Base-by-base conservation (phyloP, 2,113 vertebrate species). In the Oreochromis spilurus region DNA sequence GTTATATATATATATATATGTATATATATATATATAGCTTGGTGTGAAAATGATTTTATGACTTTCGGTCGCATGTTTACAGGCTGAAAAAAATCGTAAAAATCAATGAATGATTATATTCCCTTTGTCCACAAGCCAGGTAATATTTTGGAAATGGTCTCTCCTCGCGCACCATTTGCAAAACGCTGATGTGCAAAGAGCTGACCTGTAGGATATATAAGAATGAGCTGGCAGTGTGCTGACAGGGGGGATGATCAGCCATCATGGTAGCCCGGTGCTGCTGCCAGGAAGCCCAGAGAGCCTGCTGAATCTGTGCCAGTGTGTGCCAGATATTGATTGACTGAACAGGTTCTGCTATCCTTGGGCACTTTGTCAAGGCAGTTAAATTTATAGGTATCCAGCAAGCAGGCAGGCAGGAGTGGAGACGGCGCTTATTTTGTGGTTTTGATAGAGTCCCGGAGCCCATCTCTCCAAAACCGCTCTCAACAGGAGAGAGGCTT, bases 361-460 rank as follows among this genome's bases (percentile, higher is more conserved):
- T 93, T 85, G 84, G 93, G 90, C 89, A 93, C 95, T 95, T 94
- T 94, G 92, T 95, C 94, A 94, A 91, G 91, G 92, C 89, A 86
- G 93, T 95, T 94, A 90, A 94, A 94, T 95, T 93, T 94, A 95
- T 93, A 94, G 94, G 91, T 93, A 93, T 94, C 93, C 92, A 91
- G 92, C 88, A 84, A 91, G 87, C 84, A 89, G 89, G 88, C 91
- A 87, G 88, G 86, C 90, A 90, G 88, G 70, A 89, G 89, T 88
- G 89, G 90, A 94, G 92, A 93, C 88, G 11, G 89, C 91, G 88
- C 93, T 95, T 95, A 95, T 95, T 96, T 93, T 95, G 94, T 93
- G 94, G 95, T 95, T 96, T 94, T 95, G 95, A 96, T 95, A 95
- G 94, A 95, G 94, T 95, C 95, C 95, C 75, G 83, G 83, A 92